Base-by-base conservation (phyloP, 2,888 invertebrate genomes). In the Maniola hyperantus region DNA sequence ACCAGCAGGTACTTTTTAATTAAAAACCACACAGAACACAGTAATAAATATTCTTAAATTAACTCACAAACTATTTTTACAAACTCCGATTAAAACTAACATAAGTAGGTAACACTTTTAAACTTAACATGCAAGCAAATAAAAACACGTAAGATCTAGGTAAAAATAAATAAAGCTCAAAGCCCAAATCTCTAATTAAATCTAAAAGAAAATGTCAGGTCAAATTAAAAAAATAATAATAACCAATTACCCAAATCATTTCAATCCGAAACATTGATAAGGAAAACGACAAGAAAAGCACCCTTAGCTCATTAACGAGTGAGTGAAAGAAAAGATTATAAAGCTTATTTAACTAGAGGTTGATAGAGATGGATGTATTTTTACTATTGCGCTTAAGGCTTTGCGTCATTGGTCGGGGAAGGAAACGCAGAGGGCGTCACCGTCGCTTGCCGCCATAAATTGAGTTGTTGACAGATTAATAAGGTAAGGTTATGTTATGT, bases 401-500 rank as follows among this genome's bases (percentile, higher is more conserved):
- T 76, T 71, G 69, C 75, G 75, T 80, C 79, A 92, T 92, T 92
- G 92, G 92, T 72, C 72, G 81, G 78, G 73, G 73, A 74, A 79
- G 78, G 79, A 80, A 80, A 81, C 81, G 83, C 75, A 81, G 83
- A 85, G 88, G 92, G 92, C 92, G 92, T 88, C 79, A 76, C 88
- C 86, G 70, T 76, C 80, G 78, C 77, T 89, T 89, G 86, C 86
- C 90, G 89, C 92, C 88, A 92, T 92, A 92, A 92, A 92, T 92
- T 92, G 92, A 92, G 92, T 89, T 92, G 92, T 92, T 92, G 92
- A 91, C 92, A 92, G 91, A 86, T 89, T 90, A 88, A 90, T 91
- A 92, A 89, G 88, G 77, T 80, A 82, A 90, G 87, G 89, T 89
- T 90, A 90, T 89, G 89, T 90, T 90, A 90, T 89, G 89, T 90